Conservation (phyloP, 2,113 vertebrate species). For the Phasianus colchicus region DNA sequence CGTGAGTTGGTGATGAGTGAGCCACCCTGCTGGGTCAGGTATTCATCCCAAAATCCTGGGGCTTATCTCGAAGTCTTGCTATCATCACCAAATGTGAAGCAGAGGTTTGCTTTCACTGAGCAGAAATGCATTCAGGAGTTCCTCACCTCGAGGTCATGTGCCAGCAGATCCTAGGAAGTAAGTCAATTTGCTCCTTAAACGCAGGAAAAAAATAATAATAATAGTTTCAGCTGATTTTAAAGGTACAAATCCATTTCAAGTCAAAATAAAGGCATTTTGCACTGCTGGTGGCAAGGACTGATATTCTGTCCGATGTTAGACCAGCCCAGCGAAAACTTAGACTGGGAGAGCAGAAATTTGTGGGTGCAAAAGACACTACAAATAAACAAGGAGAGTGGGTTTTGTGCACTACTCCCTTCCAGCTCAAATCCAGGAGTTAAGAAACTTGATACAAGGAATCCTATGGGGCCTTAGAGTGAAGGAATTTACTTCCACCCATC, state of each 20-base stretch:
- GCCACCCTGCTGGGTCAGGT: not conserved
- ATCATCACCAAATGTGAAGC: not conserved
- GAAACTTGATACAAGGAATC: slow-evolving; percentile 59
- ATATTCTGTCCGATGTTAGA: not conserved
- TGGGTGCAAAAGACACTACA: not conserved
- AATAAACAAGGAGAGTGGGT: slow-evolving; percentile 26
- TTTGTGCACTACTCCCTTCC: slow-evolving; percentile 46
- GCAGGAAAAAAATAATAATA: not conserved
- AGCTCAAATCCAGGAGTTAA: slow-evolving; percentile 28
- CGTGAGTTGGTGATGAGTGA: not conserved
- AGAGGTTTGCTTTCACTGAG: rapidly evolving
- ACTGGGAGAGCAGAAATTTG: not conserved
- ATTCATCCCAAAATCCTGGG: not conserved
- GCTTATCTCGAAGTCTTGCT: not conserved
- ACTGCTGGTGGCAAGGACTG: not conserved
- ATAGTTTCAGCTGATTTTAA: not conserved
- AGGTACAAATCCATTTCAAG: not conserved
- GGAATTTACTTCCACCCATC: slow-evolving; percentile 71
- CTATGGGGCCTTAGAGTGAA: slow-evolving; percentile 31
- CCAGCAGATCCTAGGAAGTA: not conserved
- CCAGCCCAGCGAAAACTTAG: not conserved
- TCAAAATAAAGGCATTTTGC: not conserved
- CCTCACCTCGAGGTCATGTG: rapidly evolving
- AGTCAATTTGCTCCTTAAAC: not conserved
- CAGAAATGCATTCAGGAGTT: not conserved